phyloP scores from a whole-genome alignment of 1,140 invertebrate genomes.

The Himalopsyche phryganea region DNA sequence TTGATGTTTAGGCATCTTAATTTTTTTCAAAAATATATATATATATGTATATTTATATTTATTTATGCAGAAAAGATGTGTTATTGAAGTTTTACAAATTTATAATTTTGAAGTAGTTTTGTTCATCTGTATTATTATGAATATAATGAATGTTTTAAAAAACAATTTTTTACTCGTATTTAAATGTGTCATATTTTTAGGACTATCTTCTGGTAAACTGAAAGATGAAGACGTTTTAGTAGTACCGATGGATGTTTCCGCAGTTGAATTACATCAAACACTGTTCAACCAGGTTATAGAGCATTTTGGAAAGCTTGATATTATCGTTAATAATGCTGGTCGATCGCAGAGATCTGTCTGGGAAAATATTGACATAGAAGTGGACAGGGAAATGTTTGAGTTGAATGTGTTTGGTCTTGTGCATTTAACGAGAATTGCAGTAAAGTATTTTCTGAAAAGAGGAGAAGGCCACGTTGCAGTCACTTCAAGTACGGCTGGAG shows the following conservation, averaged over 20 bases:
- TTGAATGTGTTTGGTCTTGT: constrained; percentile 78
- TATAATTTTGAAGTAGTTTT: too few species aligned
- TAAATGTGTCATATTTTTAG: constrained; percentile 23
- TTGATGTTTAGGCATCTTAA: too few species aligned
- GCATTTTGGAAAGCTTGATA: constrained; percentile 73
- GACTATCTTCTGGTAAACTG: constrained; percentile 49
- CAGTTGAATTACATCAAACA: constrained; percentile 60
- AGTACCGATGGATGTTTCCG: constrained; percentile 67
- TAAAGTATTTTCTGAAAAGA: constrained; percentile 62
- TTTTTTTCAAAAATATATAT: too few species aligned
- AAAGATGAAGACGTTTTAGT: constrained; percentile 64
- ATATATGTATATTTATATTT: too few species aligned
- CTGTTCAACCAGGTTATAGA: constrained; percentile 62
- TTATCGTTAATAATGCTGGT: constrained; percentile 80
- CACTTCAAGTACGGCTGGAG: constrained; percentile 70
- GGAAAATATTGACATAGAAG: constrained; percentile 69
- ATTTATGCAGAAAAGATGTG: too few species aligned
- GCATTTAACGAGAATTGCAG: constrained; percentile 64
- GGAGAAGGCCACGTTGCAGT: constrained; percentile 67
- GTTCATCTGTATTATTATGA: too few species aligned
- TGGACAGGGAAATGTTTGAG: constrained; percentile 77
- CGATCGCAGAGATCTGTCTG: constrained; percentile 74
- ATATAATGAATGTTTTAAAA: too few species aligned
- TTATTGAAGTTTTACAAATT: too few species aligned
- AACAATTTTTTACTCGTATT: too few species aligned